A percentile compares a stretch with the other conserved stretches of the same genome.
These are phyloP conservation scores for Trinorchestia longiramus DNA, from an alignment of 1,140 invertebrate species.

Conservation along the genomic window DNA sequence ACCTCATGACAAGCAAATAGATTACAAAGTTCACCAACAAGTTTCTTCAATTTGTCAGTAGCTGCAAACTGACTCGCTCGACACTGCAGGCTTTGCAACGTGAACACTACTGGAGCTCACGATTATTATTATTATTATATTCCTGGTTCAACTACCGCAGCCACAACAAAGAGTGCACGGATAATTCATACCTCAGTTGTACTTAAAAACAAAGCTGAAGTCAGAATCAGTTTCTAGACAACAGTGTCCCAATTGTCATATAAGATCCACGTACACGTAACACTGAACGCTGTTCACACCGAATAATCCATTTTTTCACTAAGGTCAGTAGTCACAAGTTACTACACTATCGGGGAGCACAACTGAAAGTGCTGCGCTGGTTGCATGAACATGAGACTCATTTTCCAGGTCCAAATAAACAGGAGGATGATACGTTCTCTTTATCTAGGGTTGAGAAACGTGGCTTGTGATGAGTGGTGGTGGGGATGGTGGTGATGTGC, in stretches of 20 bases:
- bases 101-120: background rate
- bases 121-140: no score
- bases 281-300: background rate
- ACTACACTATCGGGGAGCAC: background rate
- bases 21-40: background rate
- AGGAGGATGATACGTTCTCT: background rate
- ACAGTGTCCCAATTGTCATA: background rate
- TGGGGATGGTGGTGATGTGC: conserved; percentile 3
- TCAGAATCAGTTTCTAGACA: background rate
- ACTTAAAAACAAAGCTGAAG: background rate
- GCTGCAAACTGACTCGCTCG: background rate
- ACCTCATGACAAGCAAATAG: background rate
- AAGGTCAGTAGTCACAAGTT: background rate
- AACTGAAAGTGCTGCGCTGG: background rate
- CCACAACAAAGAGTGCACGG: no score
- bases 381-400: background rate
- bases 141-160: no score
- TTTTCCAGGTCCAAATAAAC: background rate
- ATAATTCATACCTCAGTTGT: background rate
- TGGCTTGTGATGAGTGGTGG: background rate
- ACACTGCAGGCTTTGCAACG: background rate
- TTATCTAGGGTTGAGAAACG: conserved; percentile 34
- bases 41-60: background rate
- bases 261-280: background rate
- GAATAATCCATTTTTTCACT: background rate